Conservation (phyloP, 2,113 vertebrate species). For the Chamaea fasciata region DNA sequence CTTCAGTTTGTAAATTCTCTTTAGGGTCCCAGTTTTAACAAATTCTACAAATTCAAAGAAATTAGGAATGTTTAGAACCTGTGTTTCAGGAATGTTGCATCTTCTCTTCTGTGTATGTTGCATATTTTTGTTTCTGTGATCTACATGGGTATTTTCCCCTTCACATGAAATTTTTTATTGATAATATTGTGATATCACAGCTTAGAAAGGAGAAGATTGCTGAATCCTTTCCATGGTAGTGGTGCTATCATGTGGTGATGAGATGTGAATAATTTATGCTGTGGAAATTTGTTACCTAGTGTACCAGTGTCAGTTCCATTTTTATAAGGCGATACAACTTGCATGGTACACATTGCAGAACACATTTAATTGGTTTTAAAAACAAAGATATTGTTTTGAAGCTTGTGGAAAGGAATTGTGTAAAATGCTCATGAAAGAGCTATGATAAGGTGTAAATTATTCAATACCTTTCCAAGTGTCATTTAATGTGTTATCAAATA, state of each 20-base stretch:
- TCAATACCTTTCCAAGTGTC: slow-evolving; percentile 19
- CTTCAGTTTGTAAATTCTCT: neutral
- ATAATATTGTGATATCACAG: neutral
- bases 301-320: neutral
- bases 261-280: neutral
- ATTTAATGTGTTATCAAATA: slow-evolving; percentile 23
- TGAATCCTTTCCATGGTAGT: neutral
- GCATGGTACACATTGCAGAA: neutral
- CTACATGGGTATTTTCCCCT: neutral
- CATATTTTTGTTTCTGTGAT: neutral
- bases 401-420: neutral
- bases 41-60: neutral
- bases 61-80: neutral
- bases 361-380: neutral
- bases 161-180: neutral
- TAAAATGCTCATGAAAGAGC: neutral
- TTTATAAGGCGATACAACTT: neutral
- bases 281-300: neutral
- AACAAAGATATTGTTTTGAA: slow-evolving; percentile 26
- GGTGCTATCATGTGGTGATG: neutral
- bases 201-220: neutral
- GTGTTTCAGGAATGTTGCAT: neutral
- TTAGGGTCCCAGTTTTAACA: neutral
- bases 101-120: neutral
- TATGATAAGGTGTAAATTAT: slow-evolving; percentile 40